phyloP scores from a whole-genome alignment of 2,113 vertebrate genomes.

The Panthera tigris region DNA sequence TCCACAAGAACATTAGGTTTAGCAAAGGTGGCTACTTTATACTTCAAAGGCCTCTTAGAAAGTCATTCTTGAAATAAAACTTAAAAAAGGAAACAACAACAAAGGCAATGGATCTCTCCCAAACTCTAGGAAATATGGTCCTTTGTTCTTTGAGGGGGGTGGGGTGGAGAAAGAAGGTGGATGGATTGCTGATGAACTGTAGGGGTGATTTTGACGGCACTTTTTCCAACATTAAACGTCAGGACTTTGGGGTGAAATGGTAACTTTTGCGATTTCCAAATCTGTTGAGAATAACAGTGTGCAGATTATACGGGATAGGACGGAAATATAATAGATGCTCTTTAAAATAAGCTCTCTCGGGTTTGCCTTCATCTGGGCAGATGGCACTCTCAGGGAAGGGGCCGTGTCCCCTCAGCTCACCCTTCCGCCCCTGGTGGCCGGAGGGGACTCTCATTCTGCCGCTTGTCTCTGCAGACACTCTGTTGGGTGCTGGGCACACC shows the following conservation, averaged over 20 bases:
- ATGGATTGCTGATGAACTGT: neutral
- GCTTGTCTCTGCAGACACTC: neutral
- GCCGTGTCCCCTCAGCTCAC: neutral
- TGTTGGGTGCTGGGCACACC: neutral
- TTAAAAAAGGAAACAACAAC: neutral
- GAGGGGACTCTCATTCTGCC: neutral
- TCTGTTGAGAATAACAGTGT: neutral
- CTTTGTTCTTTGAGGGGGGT: neutral
- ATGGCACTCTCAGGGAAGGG: neutral
- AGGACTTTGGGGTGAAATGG: neutral
- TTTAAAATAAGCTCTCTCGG: neutral
- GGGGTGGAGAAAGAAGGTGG: neutral
- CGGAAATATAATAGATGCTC: neutral
- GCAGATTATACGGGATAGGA: neutral
- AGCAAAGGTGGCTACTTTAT: neutral
- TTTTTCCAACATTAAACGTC: neutral
- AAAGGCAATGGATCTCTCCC: neutral
- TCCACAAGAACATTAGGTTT: neutral
- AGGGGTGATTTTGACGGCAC: neutral
- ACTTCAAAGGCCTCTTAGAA: slow-evolving; percentile 16
- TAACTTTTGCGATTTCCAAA: neutral
- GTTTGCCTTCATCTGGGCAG: neutral
- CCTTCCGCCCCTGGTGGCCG: neutral
- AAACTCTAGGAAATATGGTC: neutral
- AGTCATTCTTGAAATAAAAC: slow-evolving; percentile 31